phyloP scores from a whole-genome alignment of 2,797 vertebrate species.

The Antennarius maculatus region DNA sequence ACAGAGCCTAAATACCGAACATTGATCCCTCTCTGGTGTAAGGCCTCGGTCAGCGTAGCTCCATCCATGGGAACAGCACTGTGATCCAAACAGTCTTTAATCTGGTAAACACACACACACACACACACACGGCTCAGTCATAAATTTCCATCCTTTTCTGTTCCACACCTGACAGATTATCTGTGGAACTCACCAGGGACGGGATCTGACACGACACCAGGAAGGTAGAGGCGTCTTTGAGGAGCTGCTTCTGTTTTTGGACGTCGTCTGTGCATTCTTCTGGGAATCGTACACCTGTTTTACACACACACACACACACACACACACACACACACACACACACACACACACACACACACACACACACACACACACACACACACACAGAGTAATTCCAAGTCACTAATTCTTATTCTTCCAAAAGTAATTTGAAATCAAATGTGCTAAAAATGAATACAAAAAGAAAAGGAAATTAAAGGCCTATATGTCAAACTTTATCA shows the following conservation, averaged over 20 bases:
- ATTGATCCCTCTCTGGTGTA: constrained; percentile 97
- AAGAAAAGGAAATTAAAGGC: no score
- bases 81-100: constrained; percentile 97
- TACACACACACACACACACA: no score
- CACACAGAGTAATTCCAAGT: no score
- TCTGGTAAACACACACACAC: constrained; percentile 71
- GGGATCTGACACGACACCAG: constrained; percentile 96
- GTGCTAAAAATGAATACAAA: background rate
- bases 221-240: constrained; percentile 94
- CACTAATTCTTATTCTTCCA: background rate
- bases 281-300: constrained; percentile 91
- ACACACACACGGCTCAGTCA: background rate
- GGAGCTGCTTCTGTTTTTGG: constrained; percentile 94
- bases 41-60: constrained; percentile 90
- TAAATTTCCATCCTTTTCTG: background rate
- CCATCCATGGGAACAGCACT: constrained; percentile 95
- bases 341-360: no score
- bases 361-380: no score
- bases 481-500: no score
- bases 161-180: background rate
- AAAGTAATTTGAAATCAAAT: background rate
- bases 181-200: constrained; percentile 87
- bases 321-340: no score
- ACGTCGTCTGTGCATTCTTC: constrained; percentile 88
- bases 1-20: constrained; percentile 94